Evolutionary conservation across 2,113 vertebrate species (phyloP).

Genomic region (Notiomystis cincta): DNA sequence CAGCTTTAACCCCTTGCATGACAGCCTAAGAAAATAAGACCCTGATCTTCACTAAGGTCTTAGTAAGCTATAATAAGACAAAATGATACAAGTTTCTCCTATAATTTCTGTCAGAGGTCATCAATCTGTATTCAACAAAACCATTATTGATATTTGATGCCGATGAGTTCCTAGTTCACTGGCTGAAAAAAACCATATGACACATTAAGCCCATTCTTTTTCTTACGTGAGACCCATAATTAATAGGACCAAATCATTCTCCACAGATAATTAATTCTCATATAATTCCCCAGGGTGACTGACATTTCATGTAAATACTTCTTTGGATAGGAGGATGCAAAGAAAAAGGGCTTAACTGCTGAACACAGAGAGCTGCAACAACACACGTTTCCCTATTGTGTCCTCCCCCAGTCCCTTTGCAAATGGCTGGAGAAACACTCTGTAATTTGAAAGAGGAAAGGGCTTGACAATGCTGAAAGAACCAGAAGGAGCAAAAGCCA

Average conservation of each 20-base stretch:
- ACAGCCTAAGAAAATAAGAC: conserved; percentile 48
- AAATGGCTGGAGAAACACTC: not conserved
- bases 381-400: not conserved
- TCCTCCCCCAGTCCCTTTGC: not conserved
- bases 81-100: conserved; percentile 59
- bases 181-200: not conserved
- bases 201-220: conserved; percentile 44
- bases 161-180: conserved; percentile 15
- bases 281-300: conserved; percentile 33
- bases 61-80: conserved; percentile 48
- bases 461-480: not conserved
- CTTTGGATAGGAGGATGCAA: not conserved
- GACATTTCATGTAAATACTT: conserved; percentile 46
- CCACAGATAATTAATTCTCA: conserved; percentile 51
- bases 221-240: conserved; percentile 40
- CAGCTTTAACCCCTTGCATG: conserved; percentile 53
- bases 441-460: not conserved
- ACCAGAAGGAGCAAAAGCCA: not conserved
- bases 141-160: conserved; percentile 54
- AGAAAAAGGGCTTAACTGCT: not conserved
- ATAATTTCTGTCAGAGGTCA: conserved; percentile 62
- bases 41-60: not conserved
- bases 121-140: conserved; percentile 54
- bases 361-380: not conserved
- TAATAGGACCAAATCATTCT: conserved; percentile 52